A percentile compares a stretch with the other conserved stretches of the same genome.
phyloP scores from a whole-genome alignment of 2,113 vertebrate genomes.

The Ophiodon elongatus region DNA sequence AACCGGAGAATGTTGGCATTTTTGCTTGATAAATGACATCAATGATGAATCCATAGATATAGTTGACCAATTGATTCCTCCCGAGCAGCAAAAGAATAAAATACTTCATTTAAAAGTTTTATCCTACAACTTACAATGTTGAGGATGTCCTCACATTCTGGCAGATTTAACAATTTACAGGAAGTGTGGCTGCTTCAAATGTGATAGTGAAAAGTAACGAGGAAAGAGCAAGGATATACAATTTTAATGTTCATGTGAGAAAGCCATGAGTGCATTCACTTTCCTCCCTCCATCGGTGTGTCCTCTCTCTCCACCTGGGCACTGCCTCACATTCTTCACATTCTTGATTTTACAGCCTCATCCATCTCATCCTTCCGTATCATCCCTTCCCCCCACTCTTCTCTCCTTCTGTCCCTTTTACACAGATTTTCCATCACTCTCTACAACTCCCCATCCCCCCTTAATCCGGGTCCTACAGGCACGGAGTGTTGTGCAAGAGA shows the following conservation, averaged over 20 bases:
- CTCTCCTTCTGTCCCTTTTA: slow-evolving; percentile 23
- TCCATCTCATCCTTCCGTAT: slow-evolving; percentile 38
- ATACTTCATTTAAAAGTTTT: not conserved
- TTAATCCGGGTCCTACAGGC: not conserved
- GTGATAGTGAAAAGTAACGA: slow-evolving; percentile 32
- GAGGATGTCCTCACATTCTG: not conserved
- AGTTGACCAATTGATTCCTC: not conserved
- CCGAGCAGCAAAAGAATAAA: not conserved
- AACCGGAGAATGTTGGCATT: no score
- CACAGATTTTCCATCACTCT: slow-evolving; percentile 57
- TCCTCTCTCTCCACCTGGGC: slow-evolving; percentile 36
- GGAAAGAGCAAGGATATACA: slow-evolving; percentile 43
- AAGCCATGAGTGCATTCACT: slow-evolving; percentile 43
- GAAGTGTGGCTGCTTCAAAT: not conserved
- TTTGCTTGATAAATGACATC: no score
- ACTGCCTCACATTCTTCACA: slow-evolving; percentile 33
- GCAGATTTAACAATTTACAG: not conserved
- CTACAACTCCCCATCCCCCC: slow-evolving; percentile 25
- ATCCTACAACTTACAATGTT: not conserved
- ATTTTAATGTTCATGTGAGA: slow-evolving; percentile 55
- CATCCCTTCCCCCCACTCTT: slow-evolving; percentile 8
- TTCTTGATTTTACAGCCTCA: slow-evolving; percentile 13
- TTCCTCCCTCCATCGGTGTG: slow-evolving; percentile 16
- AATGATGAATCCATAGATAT: not conserved
- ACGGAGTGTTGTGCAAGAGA: slow-evolving; percentile 34